A percentile compares a stretch with the other conserved stretches of the same genome.
Conservation (phyloP, 2,113 vertebrate genomes). For the Sprattus sprattus region DNA sequence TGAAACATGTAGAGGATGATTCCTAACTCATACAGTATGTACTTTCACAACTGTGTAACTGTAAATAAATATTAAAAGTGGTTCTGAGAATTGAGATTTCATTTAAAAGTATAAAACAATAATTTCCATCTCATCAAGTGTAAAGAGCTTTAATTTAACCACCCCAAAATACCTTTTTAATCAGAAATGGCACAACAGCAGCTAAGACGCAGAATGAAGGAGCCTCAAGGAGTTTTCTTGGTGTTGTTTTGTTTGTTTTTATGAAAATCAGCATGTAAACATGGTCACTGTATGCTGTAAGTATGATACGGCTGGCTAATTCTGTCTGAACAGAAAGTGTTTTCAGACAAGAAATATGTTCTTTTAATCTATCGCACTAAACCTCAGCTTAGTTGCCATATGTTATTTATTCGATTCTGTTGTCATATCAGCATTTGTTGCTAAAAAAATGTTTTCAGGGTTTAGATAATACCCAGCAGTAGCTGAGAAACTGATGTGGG, state of each 20-base stretch:
- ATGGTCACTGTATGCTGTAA: background rate
- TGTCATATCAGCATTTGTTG: constrained; percentile 10
- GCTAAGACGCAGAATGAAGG: background rate
- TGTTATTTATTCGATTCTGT: background rate
- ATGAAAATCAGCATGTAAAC: background rate
- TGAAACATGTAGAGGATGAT: background rate
- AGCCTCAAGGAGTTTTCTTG: background rate
- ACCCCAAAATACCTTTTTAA: background rate
- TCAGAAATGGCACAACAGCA: background rate
- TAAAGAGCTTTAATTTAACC: background rate
- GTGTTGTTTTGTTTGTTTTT: background rate
- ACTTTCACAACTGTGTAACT: background rate
- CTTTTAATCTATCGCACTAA: constrained; percentile 1
- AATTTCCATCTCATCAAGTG: background rate
- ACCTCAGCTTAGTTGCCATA: constrained; percentile 11
- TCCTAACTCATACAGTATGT: background rate
- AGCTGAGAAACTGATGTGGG: background rate
- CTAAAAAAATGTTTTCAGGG: background rate
- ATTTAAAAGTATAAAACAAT: background rate
- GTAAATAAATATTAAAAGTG: background rate
- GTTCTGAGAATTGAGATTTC: background rate
- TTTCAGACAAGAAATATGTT: constrained; percentile 6
- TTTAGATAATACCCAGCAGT: background rate
- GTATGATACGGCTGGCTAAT: background rate
- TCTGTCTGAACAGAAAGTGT: constrained; percentile 15